A percentile compares a stretch with the other conserved stretches of the same genome.
These are phyloP conservation scores for Sylvilagus bachmani DNA, from an alignment of 2,113 vertebrate species.

Conservation along the genomic window DNA sequence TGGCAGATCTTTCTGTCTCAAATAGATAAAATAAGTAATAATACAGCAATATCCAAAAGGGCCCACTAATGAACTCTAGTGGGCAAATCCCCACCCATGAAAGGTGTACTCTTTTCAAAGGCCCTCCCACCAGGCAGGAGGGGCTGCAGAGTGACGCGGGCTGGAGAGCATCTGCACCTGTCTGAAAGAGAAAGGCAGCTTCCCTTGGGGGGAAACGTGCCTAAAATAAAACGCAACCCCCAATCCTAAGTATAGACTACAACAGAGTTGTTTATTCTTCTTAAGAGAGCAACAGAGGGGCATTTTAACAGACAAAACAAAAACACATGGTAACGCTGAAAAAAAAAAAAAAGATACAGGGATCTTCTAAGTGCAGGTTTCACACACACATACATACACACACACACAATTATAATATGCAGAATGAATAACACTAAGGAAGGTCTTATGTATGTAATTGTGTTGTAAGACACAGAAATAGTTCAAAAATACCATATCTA, in stretches of 20 bases:
- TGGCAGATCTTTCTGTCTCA: too few relatives aligned
- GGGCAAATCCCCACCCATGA: background rate
- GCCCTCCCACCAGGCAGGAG: background rate
- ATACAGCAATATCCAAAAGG: background rate
- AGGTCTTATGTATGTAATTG: background rate
- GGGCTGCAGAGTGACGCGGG: background rate
- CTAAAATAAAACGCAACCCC: slow-evolving; percentile 74
- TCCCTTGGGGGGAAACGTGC: slow-evolving; percentile 49
- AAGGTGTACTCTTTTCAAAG: background rate
- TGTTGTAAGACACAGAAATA: background rate
- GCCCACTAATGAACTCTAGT: background rate
- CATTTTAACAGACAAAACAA: slow-evolving; percentile 57
- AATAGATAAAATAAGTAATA: background rate
- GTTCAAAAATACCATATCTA: background rate
- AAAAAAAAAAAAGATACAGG: slow-evolving; percentile 15
- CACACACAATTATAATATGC: background rate
- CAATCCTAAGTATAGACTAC: slow-evolving; percentile 67
- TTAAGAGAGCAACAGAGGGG: background rate
- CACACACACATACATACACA: background rate
- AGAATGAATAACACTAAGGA: background rate
- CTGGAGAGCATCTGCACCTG: slow-evolving; percentile 61
- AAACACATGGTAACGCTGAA: slow-evolving; percentile 25
- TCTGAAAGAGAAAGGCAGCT: slow-evolving; percentile 54
- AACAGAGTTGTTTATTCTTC: slow-evolving; percentile 63
- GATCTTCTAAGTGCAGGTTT: background rate